phyloP scores from a whole-genome alignment of 23 tunicate genomes.

The Botrylloides violaceus region DNA sequence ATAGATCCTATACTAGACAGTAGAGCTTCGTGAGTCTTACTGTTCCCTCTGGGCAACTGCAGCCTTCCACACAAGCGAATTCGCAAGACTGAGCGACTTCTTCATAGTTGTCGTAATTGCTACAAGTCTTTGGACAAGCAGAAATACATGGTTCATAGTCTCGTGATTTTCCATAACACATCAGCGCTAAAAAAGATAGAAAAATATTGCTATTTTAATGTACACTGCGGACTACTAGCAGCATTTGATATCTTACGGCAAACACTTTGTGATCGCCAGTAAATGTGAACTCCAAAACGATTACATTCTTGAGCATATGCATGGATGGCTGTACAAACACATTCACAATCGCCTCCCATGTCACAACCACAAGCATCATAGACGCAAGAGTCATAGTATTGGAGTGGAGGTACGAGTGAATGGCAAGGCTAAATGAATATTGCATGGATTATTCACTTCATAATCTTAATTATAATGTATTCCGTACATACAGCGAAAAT shows the following conservation, averaged over 20 bases:
- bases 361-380: slow-evolving; percentile 97
- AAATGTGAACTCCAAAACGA: slow-evolving; percentile 96
- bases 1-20: neutral
- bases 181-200: slow-evolving; percentile 64
- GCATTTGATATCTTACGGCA: slow-evolving; percentile 92
- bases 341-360: slow-evolving; percentile 94
- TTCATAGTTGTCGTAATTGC: slow-evolving; percentile 82
- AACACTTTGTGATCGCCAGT: slow-evolving; percentile 95
- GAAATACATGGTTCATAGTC: slow-evolving; percentile 95
- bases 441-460: no score
- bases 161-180: slow-evolving; percentile 82
- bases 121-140: slow-evolving; percentile 98
- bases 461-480: neutral
- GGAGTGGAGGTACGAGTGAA: slow-evolving; percentile 68
- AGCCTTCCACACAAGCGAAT: slow-evolving; percentile 95
- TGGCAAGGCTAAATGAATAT: slow-evolving; percentile 65
- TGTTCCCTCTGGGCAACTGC: slow-evolving; percentile 87
- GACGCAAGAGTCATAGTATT: slow-evolving; percentile 79
- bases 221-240: no score
- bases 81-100: slow-evolving; percentile 59
- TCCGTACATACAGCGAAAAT: slow-evolving; percentile 41
- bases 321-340: slow-evolving; percentile 94
- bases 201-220: no score
- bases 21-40: slow-evolving; percentile 28
- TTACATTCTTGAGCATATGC: slow-evolving; percentile 99